Percentiles rank a stretch among this genome's conserved stretches.
Evolutionary conservation across 2,113 vertebrate genomes (phyloP).

Genomic region (Dolichotis patagonum): DNA sequence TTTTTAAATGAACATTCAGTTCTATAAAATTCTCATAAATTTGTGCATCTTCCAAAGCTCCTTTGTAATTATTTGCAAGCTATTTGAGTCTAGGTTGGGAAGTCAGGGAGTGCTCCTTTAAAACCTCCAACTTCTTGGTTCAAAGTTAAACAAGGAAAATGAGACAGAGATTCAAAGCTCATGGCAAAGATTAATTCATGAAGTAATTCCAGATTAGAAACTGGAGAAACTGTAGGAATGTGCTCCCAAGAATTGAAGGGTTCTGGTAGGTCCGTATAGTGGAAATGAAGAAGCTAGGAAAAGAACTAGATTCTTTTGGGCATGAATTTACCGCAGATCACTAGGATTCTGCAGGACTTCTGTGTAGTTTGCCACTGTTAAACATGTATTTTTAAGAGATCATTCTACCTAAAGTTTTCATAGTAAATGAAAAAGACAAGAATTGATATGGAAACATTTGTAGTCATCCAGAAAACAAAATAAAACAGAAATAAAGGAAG

Average conservation of each 20-base stretch:
- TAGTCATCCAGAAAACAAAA: neutral
- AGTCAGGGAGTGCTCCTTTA: neutral
- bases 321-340: neutral
- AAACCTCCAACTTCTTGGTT: neutral
- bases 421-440: neutral
- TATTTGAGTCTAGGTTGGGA: neutral
- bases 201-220: neutral
- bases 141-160: neutral
- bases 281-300: accelerated
- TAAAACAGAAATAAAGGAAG: neutral
- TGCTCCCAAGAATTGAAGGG: too few species aligned
- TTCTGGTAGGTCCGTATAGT: neutral
- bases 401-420: neutral
- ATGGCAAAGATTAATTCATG: neutral
- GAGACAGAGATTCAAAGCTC: neutral
- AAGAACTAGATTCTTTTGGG: neutral
- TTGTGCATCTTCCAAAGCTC: neutral
- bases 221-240: neutral
- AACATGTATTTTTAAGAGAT: neutral
- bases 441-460: neutral
- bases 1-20: neutral
- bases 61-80: neutral
- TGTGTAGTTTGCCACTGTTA: neutral
- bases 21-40: neutral
- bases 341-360: neutral